Conservation (phyloP, 2,113 vertebrate species). For the Ochotona curzoniae region DNA sequence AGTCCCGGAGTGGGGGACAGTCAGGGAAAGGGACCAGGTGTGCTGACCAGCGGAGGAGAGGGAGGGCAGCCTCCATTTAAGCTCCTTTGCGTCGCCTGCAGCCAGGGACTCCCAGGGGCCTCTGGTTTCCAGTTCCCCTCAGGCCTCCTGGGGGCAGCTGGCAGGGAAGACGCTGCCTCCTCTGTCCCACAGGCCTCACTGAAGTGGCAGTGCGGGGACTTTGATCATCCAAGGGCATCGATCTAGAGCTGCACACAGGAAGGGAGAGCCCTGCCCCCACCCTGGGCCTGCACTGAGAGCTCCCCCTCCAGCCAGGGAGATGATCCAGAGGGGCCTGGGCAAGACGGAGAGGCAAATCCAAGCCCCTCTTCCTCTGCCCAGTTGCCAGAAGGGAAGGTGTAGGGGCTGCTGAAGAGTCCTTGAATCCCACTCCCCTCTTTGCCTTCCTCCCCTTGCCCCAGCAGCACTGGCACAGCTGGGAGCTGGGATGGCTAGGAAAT, state of each 20-base stretch:
- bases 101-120: neutral
- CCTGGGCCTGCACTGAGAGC: constrained; percentile 55
- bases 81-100: neutral
- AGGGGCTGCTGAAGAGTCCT: neutral
- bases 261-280: constrained; percentile 73
- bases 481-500: neutral
- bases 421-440: too few relatives aligned
- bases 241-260: constrained; percentile 82
- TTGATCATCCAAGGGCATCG: constrained; percentile 75
- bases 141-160: constrained; percentile 45
- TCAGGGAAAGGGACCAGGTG: neutral
- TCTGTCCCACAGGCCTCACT: neutral
- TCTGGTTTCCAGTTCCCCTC: constrained; percentile 29
- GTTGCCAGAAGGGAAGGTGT: neutral
- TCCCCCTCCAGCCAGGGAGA: constrained; percentile 54
- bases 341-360: neutral
- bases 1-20: too few relatives aligned
- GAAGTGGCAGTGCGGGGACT: constrained; percentile 66
- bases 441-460: neutral
- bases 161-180: neutral
- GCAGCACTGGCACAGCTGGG: neutral
- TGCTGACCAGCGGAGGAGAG: neutral
- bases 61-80: neutral
- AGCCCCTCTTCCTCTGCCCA: neutral
- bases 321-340: neutral